Evolutionary conservation across 2,888 invertebrate genomes (phyloP).

Genomic region (Habroteleia sp.): DNA sequence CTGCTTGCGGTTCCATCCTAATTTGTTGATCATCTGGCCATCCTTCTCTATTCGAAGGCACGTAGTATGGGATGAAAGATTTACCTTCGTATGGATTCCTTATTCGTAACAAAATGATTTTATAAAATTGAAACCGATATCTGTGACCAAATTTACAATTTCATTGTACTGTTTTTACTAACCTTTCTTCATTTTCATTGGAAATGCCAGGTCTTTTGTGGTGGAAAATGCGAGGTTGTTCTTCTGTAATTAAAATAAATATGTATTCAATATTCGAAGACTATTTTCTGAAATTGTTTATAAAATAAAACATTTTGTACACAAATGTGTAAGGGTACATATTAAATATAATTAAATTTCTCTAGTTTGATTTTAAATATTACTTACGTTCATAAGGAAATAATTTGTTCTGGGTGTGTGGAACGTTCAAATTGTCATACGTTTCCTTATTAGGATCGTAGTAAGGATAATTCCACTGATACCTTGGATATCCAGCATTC

Average conservation of each 20-base stretch:
- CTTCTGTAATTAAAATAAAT: slow-evolving; percentile 61
- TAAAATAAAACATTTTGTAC: too few relatives aligned
- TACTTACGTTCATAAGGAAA: slow-evolving; percentile 73
- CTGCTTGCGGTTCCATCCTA: slow-evolving; percentile 39
- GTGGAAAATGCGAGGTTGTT: slow-evolving; percentile 74
- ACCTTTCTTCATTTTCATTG: slow-evolving; percentile 70
- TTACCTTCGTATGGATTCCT: slow-evolving; percentile 63
- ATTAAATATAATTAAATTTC: too few relatives aligned
- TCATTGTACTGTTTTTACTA: slow-evolving; percentile 11
- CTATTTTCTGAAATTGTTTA: too few relatives aligned
- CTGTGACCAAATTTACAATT: slow-evolving; percentile 3
- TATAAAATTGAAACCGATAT: too few relatives aligned
- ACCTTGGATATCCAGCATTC: slow-evolving; percentile 68
- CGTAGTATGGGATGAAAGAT: slow-evolving; percentile 70
- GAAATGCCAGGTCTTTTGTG: slow-evolving; percentile 74
- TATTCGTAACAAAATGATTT: neutral
- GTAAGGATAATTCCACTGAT: slow-evolving; percentile 75
- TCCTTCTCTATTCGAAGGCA: slow-evolving; percentile 67
- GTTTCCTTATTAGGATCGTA: slow-evolving; percentile 74
- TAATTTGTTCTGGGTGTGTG: slow-evolving; percentile 68
- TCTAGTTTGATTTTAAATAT: slow-evolving; percentile 1
- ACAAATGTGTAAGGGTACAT: too few relatives aligned
- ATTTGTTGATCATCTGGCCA: slow-evolving; percentile 71
- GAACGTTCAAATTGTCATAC: slow-evolving; percentile 67
- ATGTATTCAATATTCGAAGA: too few relatives aligned